Conservation (phyloP, 92 coral and sea anemone genomes). For the Phenganax marumi region DNA sequence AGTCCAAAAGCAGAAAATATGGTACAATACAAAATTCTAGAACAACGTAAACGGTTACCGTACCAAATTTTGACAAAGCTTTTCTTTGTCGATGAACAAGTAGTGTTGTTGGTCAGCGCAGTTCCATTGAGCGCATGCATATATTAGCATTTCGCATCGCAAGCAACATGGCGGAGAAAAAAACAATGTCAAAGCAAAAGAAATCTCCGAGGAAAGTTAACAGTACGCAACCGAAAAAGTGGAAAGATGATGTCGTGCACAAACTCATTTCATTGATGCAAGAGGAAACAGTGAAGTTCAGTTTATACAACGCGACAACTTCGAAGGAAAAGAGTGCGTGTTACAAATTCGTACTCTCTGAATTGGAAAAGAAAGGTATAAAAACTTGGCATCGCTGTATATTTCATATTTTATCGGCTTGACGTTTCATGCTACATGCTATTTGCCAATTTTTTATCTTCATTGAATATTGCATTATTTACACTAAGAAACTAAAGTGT, state of each 20-base stretch:
- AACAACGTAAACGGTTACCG: too few species aligned
- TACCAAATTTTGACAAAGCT: too few species aligned
- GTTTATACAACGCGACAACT: conserved; percentile 53
- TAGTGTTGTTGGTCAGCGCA: neutral
- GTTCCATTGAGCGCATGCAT: neutral
- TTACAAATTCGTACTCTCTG: conserved; percentile 49
- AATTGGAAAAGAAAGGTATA: conserved; percentile 57
- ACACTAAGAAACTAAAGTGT: too few species aligned
- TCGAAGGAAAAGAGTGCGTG: conserved; percentile 54
- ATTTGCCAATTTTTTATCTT: neutral
- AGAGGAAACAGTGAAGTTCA: conserved; percentile 55
- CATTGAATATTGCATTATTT: neutral
- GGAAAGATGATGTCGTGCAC: conserved; percentile 54
- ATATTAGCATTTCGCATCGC: too few species aligned
- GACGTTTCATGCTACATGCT: neutral
- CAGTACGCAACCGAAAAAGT: neutral
- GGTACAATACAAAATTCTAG: neutral
- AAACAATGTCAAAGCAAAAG: too few species aligned
- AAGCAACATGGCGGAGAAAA: too few species aligned
- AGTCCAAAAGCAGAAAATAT: conserved; percentile 44
- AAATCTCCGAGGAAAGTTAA: too few species aligned
- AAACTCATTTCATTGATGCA: conserved; percentile 43
- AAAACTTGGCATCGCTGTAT: neutral
- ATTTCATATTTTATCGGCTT: neutral
- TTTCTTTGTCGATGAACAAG: neutral